Evolutionary conservation across 2,797 vertebrate genomes (phyloP).

Genomic region (Dendrocincla fuliginosa): DNA sequence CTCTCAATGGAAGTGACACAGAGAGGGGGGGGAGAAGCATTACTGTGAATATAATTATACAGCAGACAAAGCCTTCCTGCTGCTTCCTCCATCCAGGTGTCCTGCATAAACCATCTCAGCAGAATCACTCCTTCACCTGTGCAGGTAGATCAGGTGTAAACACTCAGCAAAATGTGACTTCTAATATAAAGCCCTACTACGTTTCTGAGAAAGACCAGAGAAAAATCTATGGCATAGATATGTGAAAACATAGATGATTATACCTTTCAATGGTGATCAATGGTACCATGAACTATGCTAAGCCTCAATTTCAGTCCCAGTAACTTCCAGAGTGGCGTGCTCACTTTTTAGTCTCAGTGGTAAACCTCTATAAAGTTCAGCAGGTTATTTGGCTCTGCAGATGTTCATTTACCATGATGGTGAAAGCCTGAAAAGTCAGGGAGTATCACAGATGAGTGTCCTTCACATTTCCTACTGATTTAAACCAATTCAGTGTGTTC

Average conservation of each 20-base stretch:
- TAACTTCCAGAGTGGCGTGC: not conserved
- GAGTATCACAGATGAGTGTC: accelerated
- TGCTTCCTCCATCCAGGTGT: too few species aligned
- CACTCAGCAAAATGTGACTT: too few species aligned
- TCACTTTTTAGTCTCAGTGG: not conserved
- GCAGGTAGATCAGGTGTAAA: too few species aligned
- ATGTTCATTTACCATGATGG: not conserved
- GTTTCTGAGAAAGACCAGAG: too few species aligned
- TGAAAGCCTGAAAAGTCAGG: not conserved
- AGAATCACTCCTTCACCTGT: too few species aligned
- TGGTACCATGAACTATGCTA: not conserved
- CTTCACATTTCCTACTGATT: not conserved
- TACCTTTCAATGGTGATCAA: not conserved
- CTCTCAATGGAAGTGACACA: too few species aligned
- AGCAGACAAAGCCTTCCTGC: too few species aligned
- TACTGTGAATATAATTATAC: too few species aligned
- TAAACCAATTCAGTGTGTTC: not conserved
- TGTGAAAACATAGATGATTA: not conserved
- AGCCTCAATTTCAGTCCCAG: not conserved
- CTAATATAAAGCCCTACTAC: too few species aligned
- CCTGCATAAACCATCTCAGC: too few species aligned
- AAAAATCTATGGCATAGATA: not conserved
- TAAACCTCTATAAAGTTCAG: not conserved
- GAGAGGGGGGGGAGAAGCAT: too few species aligned
- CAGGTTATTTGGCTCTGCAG: not conserved